Evolutionary conservation across 37 sponge, comb jelly and placozoan species (phyloP), one percentile per base, ranked within the genome.

Genomic region (Petrosia ficiformis): DNA sequence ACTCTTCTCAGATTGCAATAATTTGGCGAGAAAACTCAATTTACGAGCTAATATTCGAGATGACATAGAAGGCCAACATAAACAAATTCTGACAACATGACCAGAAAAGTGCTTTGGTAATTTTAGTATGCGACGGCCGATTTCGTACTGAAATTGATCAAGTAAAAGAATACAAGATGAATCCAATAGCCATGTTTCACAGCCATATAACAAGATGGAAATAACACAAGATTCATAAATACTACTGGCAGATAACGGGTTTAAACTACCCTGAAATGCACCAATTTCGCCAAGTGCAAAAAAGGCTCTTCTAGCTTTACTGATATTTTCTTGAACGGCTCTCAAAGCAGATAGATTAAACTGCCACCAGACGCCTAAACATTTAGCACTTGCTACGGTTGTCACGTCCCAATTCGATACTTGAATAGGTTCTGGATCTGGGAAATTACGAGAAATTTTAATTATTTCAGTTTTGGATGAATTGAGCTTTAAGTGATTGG

Each of bases 291-390:
- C 28, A 42, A 43, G 28, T 44, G 52, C 81, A 24, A 58, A 58
- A 43, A 80, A 80, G 65, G 26, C 71, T 28, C 42, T 63, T 14
- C 65, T 59, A 63, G 81, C 81, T 39, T 63, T 41, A 24, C 71
- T n/a, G 42, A 72, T 64, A 26, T 41, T 42, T 59, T 75, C 76
- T 1, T 70, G 28, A 39, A 70, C 42, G 2, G 4, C 42, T 4
- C 22, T 34, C 29, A 28, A 22, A 30, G 76, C 3, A 34, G 76
- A 59, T 63, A 75, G 76, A 6, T 75, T 43, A 41, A 26, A 75
- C 1, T 41, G 40, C 76, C 76, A 75, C 63, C 63, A 59, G 40
- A 64, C 37, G 8, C 76, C 76, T 0, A 75, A 43, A 32, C 76
- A 75, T 43, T 75, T 75, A 1, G 37, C 76, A 16, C 4, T 10